Evolutionary conservation across 2,113 vertebrate genomes (phyloP), one percentile per base, ranked within the genome.

Genomic region (Eptatretus burgeri): DNA sequence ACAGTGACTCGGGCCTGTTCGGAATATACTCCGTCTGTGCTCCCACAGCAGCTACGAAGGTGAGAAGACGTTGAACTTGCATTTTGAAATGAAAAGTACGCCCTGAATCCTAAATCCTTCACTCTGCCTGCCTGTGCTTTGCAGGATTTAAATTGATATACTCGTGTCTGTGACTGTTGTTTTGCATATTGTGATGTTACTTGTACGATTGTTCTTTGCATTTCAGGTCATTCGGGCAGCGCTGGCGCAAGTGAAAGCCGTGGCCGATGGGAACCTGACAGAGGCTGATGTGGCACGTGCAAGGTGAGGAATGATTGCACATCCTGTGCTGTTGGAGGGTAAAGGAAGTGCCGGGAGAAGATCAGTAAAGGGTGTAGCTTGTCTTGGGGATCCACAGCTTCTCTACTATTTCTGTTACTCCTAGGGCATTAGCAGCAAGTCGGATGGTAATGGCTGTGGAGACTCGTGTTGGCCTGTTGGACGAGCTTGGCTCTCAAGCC

Each of bases 1-100:
- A 94, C 74, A 80, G 81, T 1, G 91, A 98, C 74, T 87, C 85
- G 52, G 91, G 85, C 27, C 81, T 96, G 50, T 98, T 96, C 65
- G 91, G 91, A 9, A 51, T 98, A 67, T 93, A 87, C 63, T 79
- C 79, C 16, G 73, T 96, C 69, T 81, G 78, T 41, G 27, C 27
- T 41, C 27, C 27, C 27, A 41, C 1, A 85, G 87, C 56, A 60
- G 56, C 56, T n/a, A 20, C 11, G 11, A 60, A 60, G 56, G n/a
- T n/a, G 27, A 7, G n/a, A 60, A 60, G 56, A 20, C 56, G 11
- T 20, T n/a, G n/a, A n/a, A 60, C 56, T 11, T 60, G 56, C 56
- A 20, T 11, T 60, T n/a, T 60, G 12, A 60, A 17, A 17, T 17
- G 10, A 60, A n/a, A n/a, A 17, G 56, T 60, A 20, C 56, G 2